Base-by-base conservation (phyloP, 2,113 vertebrate genomes). In the Lepisosteus osseus region DNA sequence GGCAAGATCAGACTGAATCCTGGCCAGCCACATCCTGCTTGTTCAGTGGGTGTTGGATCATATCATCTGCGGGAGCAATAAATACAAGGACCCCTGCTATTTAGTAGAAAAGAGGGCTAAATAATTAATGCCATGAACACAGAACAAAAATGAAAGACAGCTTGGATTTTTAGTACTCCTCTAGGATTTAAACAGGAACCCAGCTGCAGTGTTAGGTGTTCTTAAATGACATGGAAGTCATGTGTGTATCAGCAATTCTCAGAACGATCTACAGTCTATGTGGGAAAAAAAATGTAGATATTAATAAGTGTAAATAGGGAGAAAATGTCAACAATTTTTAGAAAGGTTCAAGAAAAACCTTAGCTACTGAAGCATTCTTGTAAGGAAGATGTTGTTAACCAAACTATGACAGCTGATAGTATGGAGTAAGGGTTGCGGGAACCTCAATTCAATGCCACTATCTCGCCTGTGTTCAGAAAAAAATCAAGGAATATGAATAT, bases 121-220 rank as follows among this genome's bases (percentile, higher is more conserved):
- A 72, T 72, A 72, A 72, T 72, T 72, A 72, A 65, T 72, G 47
- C 4, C 14, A 40, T 8, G 47, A 72, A 41, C 70, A 66, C 29
- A 40, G 70, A 65, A 40, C 29, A 59, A 59, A 40, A 54, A 8
- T 4, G 56, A 64, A 14, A 54, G 17, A 14, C 15, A 45, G 51
- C 62, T 17, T 13, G 7, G 11, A 59, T 9, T 5, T 5, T 7
- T 13, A 47, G 8, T 43, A 2, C 7, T 7, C 51, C 47, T 41
- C 51, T 14, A 44, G 51, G 47, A 1, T 12, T 51, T 3, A 8
- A 54, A 47, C 47, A 59, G 56, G n/a, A 59, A 59, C 12, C 11
- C 56, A 59, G n/a, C n/a, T 14, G 56, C 3, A 59, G 56, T 59
- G 12, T 59, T 59, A 65, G 61, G 8, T 5, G 9, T 47, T 54